Base-by-base conservation (phyloP, 2,888 invertebrate species). In the Escarpia spicata region DNA sequence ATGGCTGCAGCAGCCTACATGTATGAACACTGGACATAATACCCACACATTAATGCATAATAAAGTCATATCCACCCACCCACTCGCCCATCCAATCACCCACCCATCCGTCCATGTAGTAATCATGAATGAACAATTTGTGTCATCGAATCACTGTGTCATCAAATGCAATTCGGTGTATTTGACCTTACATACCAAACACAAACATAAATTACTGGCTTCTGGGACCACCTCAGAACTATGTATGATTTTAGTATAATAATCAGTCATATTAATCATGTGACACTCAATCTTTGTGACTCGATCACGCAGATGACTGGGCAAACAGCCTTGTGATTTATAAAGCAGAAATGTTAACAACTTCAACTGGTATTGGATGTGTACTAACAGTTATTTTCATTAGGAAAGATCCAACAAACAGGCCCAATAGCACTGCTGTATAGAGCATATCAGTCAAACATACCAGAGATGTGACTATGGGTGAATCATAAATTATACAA, bases 321-420 rank as follows among this genome's bases (percentile, higher is more conserved):
- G 75, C 75, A 75, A 75, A 75, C 19, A 26, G 6, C 75, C 75
- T 75, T 26, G 26, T 75, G 75, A 75, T 75, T 75, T 75, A 75
- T 75, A 75, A 75, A 75, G 19, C 75, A 75, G 75, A 75, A 75
- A 75, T 75, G 75, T 75, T 75, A 75, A 75, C 75, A 75, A 26
- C 26, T 75, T 75, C 19, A 2, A 2, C 26, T 19, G 26, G 75
- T 26, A 26, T 75, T 75, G 75, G 26, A 19, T n/a, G 75, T 26
- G 19, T 19, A 15, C 75, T 75, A 75, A 26, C 75, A 75, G n/a
- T 15, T 75, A 75, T 75, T 75, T 75, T 26, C 75, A 75, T 26
- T 75, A 26, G 26, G 75, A 75, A 52, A 52, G 26, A 26, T 26
- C 26, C n/a, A 75, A 75, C 75, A 75, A 75, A 75, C 75, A 75